Conservation (phyloP, 2,888 invertebrate genomes). For the Artemia sp. region DNA sequence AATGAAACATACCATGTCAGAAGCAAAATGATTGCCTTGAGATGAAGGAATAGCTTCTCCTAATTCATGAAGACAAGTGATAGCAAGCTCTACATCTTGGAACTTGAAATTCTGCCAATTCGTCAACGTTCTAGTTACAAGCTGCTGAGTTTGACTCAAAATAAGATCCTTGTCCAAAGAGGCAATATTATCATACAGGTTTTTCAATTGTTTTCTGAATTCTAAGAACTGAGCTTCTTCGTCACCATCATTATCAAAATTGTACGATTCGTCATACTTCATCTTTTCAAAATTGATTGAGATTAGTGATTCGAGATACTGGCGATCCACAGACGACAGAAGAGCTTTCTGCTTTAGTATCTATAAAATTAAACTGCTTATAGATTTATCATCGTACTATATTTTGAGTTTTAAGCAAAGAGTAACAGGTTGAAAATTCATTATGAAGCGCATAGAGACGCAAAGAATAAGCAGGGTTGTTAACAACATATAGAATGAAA, state of each 20-base stretch:
- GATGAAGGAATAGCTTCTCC: constrained; percentile 33
- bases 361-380: constrained; percentile 24
- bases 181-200: constrained; percentile 38
- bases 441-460: too few species aligned
- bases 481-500: too few species aligned
- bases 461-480: too few species aligned
- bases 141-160: constrained; percentile 32
- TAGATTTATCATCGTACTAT: too few species aligned
- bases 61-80: constrained; percentile 36
- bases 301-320: constrained; percentile 33
- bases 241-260: constrained; percentile 38
- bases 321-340: constrained; percentile 31
- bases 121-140: constrained; percentile 32
- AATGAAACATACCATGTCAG: constrained; percentile 26
- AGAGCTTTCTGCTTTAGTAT: constrained; percentile 33
- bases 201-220: constrained; percentile 37
- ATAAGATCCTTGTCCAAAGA: constrained; percentile 35
- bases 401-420: too few species aligned
- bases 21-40: constrained; percentile 23
- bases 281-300: constrained; percentile 36
- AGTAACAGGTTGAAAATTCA: too few species aligned
- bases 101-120: constrained; percentile 34
- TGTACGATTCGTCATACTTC: constrained; percentile 37
- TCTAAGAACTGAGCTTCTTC: constrained; percentile 39
- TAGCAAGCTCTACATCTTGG: constrained; percentile 37